A percentile compares a stretch with the other conserved stretches of the same genome.
These are phyloP conservation scores for Microchirus variegatus DNA, from an alignment of 2,797 vertebrate genomes.

Conservation along the genomic window DNA sequence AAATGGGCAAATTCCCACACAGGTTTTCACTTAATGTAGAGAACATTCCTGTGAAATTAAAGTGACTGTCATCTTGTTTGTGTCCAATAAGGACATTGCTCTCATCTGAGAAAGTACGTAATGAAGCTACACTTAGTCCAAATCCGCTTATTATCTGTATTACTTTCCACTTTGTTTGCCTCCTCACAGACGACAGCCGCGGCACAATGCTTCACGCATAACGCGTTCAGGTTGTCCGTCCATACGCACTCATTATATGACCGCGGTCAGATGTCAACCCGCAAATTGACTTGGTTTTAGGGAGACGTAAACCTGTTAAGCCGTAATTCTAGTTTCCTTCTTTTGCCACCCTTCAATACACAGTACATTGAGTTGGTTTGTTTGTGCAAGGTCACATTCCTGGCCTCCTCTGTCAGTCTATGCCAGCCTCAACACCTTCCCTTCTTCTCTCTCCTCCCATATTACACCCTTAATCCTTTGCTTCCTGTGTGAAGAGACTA, in stretches of 20 bases:
- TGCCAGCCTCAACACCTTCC: slow-evolving; percentile 38
- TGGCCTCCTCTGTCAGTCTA: slow-evolving; percentile 51
- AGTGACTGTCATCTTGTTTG: slow-evolving; percentile 15
- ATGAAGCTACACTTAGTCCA: slow-evolving; percentile 44
- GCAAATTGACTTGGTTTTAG: not conserved
- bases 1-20: slow-evolving; percentile 31
- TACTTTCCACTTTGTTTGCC: slow-evolving; percentile 40
- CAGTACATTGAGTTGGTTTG: slow-evolving; percentile 47
- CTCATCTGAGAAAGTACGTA: slow-evolving; percentile 30
- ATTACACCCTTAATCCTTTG: slow-evolving; percentile 48
- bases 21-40: slow-evolving; percentile 24
- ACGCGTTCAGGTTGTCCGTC: not conserved
- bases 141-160: slow-evolving; percentile 47
- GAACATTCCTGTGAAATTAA: slow-evolving; percentile 32
- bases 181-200: not conserved
- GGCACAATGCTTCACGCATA: not conserved
- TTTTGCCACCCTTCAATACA: slow-evolving; percentile 34
- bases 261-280: not conserved
- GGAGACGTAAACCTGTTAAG: not conserved
- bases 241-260: not conserved
- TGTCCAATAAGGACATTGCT: slow-evolving; percentile 31
- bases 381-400: slow-evolving; percentile 75
- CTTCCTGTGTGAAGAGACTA: slow-evolving; percentile 53
- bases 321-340: not conserved
- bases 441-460: slow-evolving; percentile 35